A percentile compares a stretch with the other conserved stretches of the same genome.
phyloP scores from a whole-genome alignment of 2,888 invertebrate genomes.

The Cataglyphis cursor region DNA sequence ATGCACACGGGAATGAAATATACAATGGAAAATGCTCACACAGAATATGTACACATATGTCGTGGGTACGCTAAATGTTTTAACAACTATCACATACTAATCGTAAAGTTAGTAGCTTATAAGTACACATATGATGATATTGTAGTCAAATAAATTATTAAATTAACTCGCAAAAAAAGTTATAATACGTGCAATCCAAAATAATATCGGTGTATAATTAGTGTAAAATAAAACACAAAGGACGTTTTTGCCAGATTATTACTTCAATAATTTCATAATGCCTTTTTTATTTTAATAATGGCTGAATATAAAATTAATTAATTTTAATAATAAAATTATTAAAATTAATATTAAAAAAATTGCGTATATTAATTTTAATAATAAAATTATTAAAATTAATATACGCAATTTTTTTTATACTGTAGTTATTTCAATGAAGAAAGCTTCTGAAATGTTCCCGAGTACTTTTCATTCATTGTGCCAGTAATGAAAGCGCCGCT shows the following conservation, averaged over 20 bases:
- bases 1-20: conserved; percentile 5
- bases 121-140: background rate
- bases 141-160: background rate
- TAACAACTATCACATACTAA: conserved; percentile 5
- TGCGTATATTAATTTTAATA: background rate
- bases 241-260: background rate
- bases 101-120: background rate
- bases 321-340: conserved; percentile 2
- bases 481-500: conserved; percentile 33
- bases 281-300: background rate
- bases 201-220: background rate
- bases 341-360: no score
- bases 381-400: background rate
- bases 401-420: background rate
- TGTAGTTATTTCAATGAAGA: conserved; percentile 32
- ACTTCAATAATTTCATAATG: background rate
- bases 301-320: background rate
- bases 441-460: conserved; percentile 34
- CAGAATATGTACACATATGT: conserved; percentile 16
- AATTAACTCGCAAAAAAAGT: background rate
- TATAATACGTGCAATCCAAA: background rate
- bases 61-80: conserved; percentile 34
- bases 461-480: conserved; percentile 55
- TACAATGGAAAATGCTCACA: conserved; percentile 21
- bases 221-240: background rate